phyloP scores from a whole-genome alignment of 2,797 vertebrate genomes.

The Synanceia verrucosa region DNA sequence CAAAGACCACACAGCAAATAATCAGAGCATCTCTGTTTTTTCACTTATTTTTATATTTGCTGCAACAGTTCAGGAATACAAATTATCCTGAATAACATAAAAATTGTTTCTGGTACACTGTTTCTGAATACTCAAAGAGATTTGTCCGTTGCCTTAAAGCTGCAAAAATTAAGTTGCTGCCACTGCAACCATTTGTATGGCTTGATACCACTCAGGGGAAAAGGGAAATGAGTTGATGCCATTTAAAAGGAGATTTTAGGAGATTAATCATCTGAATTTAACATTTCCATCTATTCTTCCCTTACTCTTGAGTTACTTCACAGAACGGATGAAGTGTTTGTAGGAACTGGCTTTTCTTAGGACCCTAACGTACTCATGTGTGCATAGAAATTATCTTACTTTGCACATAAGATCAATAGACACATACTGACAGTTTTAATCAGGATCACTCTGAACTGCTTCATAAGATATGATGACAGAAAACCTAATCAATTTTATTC shows the following conservation, averaged over 20 bases:
- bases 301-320: neutral
- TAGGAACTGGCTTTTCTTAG: neutral
- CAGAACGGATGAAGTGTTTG: neutral
- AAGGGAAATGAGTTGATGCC: neutral
- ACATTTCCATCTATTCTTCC: slow-evolving; percentile 26
- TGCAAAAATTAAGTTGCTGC: neutral
- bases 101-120: neutral
- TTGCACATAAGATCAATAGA: too few species aligned
- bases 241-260: neutral
- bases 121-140: neutral
- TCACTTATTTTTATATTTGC: neutral
- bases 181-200: neutral
- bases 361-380: too few species aligned
- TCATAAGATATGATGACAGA: too few species aligned
- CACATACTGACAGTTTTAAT: too few species aligned
- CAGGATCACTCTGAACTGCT: too few species aligned
- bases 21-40: neutral
- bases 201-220: neutral
- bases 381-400: too few species aligned
- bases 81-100: neutral
- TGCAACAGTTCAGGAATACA: neutral
- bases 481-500: too few species aligned
- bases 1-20: neutral
- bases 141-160: neutral
- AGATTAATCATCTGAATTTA: neutral